Evolutionary conservation across 2,888 invertebrate genomes (phyloP).

Genomic region (Callinectes sapidus): DNA sequence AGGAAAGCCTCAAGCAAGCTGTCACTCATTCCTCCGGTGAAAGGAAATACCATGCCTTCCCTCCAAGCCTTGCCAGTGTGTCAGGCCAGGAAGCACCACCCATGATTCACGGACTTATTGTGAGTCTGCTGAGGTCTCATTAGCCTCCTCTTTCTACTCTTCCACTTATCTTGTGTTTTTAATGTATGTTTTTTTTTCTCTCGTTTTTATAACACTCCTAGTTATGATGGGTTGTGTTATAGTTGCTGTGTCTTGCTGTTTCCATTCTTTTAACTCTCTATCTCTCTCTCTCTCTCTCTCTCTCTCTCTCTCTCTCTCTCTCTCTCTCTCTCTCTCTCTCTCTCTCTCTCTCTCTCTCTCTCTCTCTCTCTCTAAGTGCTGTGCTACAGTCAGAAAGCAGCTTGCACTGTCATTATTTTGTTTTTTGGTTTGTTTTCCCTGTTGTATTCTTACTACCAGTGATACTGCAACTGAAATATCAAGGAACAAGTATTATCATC

Average conservation of each 20-base stretch:
- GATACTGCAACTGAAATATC: conserved; percentile 69
- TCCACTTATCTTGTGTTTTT: background rate
- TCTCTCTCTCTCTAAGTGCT: background rate
- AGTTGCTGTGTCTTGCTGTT: background rate
- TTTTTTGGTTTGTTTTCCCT: conserved; percentile 41
- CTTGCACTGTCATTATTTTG: conserved; percentile 13
- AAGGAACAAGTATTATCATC: conserved; percentile 68
- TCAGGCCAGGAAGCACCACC: background rate
- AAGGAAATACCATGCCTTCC: background rate
- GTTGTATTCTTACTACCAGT: conserved; percentile 55
- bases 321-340: conserved; percentile 22
- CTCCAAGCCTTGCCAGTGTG: background rate
- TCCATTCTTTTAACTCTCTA: background rate
- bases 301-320: conserved; percentile 19
- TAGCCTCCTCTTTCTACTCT: background rate
- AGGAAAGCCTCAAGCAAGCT: background rate
- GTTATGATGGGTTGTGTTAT: background rate
- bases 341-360: conserved; percentile 31
- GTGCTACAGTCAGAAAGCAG: background rate
- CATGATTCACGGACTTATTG: background rate
- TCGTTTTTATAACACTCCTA: background rate
- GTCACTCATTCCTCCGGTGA: background rate
- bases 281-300: background rate
- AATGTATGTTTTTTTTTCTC: background rate
- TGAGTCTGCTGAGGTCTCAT: background rate